Evolutionary conservation across 2,797 vertebrate genomes (phyloP).

Genomic region (Telmatherina bonti): DNA sequence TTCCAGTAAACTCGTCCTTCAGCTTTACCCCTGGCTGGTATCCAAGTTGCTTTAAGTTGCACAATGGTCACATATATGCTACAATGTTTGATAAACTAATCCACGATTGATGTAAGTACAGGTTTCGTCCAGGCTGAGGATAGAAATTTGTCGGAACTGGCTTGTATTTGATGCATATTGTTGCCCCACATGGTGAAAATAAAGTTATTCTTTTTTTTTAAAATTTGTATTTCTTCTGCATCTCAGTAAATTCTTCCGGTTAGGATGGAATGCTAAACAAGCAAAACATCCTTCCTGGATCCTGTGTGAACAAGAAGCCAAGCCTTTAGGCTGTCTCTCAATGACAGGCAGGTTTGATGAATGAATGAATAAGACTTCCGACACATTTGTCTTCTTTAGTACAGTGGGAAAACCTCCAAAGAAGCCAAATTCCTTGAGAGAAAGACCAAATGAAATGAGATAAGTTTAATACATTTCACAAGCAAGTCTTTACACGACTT

Average conservation of each 20-base stretch:
- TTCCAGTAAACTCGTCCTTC: slow-evolving; percentile 6
- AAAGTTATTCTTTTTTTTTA: background rate
- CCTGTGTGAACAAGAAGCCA: slow-evolving; percentile 4
- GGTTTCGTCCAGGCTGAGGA: too few species aligned
- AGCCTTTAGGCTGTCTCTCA: slow-evolving; percentile 4
- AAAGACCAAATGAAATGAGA: slow-evolving; percentile 12
- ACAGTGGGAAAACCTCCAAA: slow-evolving; percentile 12
- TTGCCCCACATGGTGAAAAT: background rate
- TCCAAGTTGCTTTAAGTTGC: background rate
- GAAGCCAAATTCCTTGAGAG: background rate
- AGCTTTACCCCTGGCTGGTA: background rate
- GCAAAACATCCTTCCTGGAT: background rate
- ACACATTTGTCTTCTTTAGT: slow-evolving; percentile 7
- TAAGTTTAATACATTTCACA: slow-evolving; percentile 1
- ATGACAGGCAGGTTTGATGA: slow-evolving; percentile 15
- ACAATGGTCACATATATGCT: background rate
- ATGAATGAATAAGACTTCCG: background rate
- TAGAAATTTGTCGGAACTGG: background rate
- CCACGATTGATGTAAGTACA: background rate
- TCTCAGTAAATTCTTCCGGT: background rate
- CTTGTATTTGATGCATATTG: background rate
- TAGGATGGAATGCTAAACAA: slow-evolving; percentile 11
- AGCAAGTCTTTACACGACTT: background rate
- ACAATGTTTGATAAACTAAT: background rate
- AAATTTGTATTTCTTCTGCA: background rate